Conservation (phyloP, 92 coral and sea anemone species). For the Chrysogorgia sp. region DNA sequence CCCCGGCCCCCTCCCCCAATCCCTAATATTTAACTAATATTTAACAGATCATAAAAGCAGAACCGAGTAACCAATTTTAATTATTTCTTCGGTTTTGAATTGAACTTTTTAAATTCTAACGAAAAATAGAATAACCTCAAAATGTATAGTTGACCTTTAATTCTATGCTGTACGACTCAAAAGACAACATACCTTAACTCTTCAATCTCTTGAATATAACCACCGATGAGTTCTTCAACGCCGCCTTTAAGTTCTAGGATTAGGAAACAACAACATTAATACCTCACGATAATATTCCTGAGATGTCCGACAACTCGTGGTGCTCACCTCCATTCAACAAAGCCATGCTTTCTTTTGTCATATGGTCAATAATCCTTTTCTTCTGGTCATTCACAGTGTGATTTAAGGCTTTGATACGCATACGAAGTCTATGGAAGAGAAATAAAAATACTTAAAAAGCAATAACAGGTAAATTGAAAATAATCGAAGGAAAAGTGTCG, state of each 20-base stretch:
- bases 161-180: background rate
- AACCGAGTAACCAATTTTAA: too few relatives aligned
- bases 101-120: too few relatives aligned
- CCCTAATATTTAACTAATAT: too few relatives aligned
- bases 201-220: constrained; percentile 86
- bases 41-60: too few relatives aligned
- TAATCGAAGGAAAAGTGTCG: too few relatives aligned
- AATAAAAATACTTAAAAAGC: background rate
- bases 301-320: too few relatives aligned
- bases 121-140: too few relatives aligned
- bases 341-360: constrained; percentile 83
- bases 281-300: background rate
- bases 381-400: constrained; percentile 91
- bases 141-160: too few relatives aligned
- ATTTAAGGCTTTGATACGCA: constrained; percentile 88
- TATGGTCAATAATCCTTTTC: constrained; percentile 77
- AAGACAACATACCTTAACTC: constrained; percentile 72
- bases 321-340: constrained; percentile 72
- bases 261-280: background rate
- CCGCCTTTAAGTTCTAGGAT: constrained; percentile 80
- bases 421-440: constrained; percentile 63
- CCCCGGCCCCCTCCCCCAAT: too few relatives aligned
- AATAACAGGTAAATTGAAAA: too few relatives aligned
- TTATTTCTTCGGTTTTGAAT: too few relatives aligned
- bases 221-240: constrained; percentile 84